These are phyloP conservation scores for Sparus aurata DNA, from an alignment of 2,797 vertebrate species.

Conservation along the genomic window DNA sequence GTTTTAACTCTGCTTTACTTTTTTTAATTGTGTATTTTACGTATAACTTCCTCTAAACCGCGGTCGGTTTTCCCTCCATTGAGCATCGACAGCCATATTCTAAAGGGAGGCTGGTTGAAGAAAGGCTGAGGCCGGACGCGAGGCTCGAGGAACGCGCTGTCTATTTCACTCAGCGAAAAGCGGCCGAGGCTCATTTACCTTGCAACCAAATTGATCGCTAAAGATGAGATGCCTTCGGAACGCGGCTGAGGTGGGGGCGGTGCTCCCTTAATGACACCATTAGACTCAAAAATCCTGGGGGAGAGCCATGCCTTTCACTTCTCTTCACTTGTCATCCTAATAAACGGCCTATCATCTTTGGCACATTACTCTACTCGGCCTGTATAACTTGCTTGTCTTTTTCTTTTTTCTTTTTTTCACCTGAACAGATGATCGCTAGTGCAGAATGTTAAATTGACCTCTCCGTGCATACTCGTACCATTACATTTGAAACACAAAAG, in stretches of 20 bases:
- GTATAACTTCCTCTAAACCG: not conserved
- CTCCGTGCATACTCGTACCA: not conserved
- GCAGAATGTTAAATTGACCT: slow-evolving; percentile 4
- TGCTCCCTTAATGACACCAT: slow-evolving; percentile 1
- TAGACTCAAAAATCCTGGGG: not conserved
- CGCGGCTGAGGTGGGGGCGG: not conserved
- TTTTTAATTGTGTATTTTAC: not conserved
- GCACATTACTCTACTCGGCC: not conserved
- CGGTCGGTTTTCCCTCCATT: not conserved
- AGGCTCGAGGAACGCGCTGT: not conserved
- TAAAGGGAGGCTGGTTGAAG: not conserved
- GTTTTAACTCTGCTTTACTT: not conserved
- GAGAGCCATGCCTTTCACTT: not conserved
- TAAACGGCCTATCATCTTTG: slow-evolving; percentile 21
- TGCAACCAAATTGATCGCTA: slow-evolving; percentile 15
- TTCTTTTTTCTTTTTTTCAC: not conserved
- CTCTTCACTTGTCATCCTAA: slow-evolving; percentile 19
- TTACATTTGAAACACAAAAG: not conserved
- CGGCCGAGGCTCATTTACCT: not conserved
- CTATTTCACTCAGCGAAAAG: not conserved
- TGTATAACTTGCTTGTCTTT: not conserved
- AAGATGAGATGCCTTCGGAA: slow-evolving; percentile 9
- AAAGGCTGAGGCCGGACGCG: not conserved
- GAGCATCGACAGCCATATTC: too few relatives aligned
- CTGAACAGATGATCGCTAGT: slow-evolving; percentile 5